Conservation (phyloP, 2,888 invertebrate species). For the Palloptera scutellata region DNA sequence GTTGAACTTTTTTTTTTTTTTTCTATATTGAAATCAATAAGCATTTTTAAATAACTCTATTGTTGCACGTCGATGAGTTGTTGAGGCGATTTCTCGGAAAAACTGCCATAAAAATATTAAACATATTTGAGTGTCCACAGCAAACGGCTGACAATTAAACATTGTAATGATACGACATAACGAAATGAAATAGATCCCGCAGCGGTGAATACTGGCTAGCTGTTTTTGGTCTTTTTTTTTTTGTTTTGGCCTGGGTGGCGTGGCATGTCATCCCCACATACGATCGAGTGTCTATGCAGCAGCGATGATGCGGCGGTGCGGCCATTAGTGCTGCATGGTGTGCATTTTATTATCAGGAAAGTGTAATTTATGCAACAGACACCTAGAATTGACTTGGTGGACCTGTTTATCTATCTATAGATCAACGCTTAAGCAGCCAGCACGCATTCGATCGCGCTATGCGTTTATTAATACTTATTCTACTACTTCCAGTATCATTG, state of each 20-base stretch:
- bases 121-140: constrained; percentile 36
- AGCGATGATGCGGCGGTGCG: constrained; percentile 15
- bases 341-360: constrained; percentile 56
- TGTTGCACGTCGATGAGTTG: constrained; percentile 12
- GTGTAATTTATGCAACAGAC: constrained; percentile 52
- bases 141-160: constrained; percentile 42
- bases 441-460: constrained; percentile 26
- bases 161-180: constrained; percentile 33
- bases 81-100: constrained; percentile 37
- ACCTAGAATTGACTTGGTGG: constrained; percentile 25
- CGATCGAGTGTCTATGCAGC: constrained; percentile 3
- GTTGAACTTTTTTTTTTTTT: no score
- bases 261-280: constrained; percentile 38
- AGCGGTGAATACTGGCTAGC: no score
- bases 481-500: no score
- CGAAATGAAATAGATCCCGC: constrained; percentile 23
- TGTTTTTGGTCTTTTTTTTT: no score
- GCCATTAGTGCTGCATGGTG: constrained; percentile 52
- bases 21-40: constrained; percentile 22
- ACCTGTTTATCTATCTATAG: constrained; percentile 43
- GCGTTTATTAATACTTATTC: no score
- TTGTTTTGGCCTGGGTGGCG: constrained; percentile 43
- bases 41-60: constrained; percentile 31
- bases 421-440: constrained; percentile 41
- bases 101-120: constrained; percentile 39